Percentiles rank a stretch among this genome's conserved stretches.
Conservation (phyloP, 2,888 invertebrate species). For the Drosophila neonasuta region DNA sequence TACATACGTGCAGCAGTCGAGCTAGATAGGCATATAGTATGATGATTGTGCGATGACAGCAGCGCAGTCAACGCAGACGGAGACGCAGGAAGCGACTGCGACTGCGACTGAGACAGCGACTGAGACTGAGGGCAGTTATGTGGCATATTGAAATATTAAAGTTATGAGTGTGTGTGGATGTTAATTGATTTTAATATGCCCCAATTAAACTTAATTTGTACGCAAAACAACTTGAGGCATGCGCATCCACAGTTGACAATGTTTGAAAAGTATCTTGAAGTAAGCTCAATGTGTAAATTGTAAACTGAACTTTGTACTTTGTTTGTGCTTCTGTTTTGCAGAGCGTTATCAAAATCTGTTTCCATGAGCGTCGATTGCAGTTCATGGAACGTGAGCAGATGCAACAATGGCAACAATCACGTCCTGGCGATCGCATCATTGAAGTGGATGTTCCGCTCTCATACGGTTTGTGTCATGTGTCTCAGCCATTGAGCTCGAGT, state of each 20-base stretch:
- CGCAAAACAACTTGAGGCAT: conserved; percentile 56
- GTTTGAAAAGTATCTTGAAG: conserved; percentile 24
- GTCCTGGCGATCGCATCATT: conserved; percentile 95
- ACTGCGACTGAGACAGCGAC: conserved; percentile 11
- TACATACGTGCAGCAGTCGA: neutral
- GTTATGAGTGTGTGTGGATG: conserved; percentile 23
- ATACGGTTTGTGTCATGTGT: conserved; percentile 93
- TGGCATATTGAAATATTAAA: conserved; percentile 37
- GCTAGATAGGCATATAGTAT: conserved; percentile 3
- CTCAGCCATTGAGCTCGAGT: conserved; percentile 86
- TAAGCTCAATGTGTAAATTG: conserved; percentile 1
- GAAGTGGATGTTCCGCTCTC: conserved; percentile 97
- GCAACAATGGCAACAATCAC: conserved; percentile 92
- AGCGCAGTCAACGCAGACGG: conserved; percentile 14
- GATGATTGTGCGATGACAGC: conserved; percentile 11
- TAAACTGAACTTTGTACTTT: conserved; percentile 38
- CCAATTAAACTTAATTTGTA: conserved; percentile 76
- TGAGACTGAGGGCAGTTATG: conserved; percentile 39
- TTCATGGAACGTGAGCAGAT: conserved; percentile 98
- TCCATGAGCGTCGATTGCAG: conserved; percentile 97
- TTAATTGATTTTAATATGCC: conserved; percentile 80
- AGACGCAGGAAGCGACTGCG: conserved; percentile 9
- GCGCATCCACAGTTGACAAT: conserved; percentile 9
- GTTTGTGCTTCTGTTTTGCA: conserved; percentile 30
- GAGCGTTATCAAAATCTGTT: conserved; percentile 95